Evolutionary conservation across 2,797 vertebrate species (phyloP), one percentile per base, ranked within the genome.

Genomic region (Danio kyathit): DNA sequence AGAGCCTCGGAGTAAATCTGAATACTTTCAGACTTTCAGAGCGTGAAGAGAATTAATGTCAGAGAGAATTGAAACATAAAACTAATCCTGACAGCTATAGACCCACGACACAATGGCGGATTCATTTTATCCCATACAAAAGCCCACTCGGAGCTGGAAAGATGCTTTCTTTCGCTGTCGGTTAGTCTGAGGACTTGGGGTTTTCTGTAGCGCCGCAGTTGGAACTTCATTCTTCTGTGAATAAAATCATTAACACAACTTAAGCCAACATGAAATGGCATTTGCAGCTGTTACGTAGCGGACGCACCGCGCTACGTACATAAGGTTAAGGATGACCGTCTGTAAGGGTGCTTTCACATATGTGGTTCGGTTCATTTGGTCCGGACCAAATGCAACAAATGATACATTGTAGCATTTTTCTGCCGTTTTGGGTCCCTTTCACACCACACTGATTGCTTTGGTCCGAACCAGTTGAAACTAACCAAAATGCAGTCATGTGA

Each of bases 31-130:
- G 86, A 87, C 66, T 14, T 19, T 60, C 84, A 80, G 80, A 82
- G 84, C 88, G 43, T 54, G 77, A 80, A 83, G 82, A 89, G 91
- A 90, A 91, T 93, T 91, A 89, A 91, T 91, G 92, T 91, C 90
- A 90, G 88, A 75, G 71, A 74, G 79, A 80, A 92, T 83, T 80
- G 83, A 90, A 91, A 87, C 87, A 86, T 88, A 85, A 90, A 86
- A 86, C 83, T 91, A 90, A 92, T 93, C 91, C 90, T 85, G 85
- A 84, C 85, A 48, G 86, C 87, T 83, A 89, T 66, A 89, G 89
- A 91, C 89, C 84, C 86, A 54, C 85, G 81, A 88, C 83, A 89
- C 86, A 86, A 86, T 67, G 89, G 87, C 82, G 65, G 70, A 76
- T 88, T 88, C 82, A 43, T 73, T 65, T 81, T 65, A 74, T 65